phyloP scores from a whole-genome alignment of 1,140 invertebrate genomes.

The Gonatopus flavifemur region DNA sequence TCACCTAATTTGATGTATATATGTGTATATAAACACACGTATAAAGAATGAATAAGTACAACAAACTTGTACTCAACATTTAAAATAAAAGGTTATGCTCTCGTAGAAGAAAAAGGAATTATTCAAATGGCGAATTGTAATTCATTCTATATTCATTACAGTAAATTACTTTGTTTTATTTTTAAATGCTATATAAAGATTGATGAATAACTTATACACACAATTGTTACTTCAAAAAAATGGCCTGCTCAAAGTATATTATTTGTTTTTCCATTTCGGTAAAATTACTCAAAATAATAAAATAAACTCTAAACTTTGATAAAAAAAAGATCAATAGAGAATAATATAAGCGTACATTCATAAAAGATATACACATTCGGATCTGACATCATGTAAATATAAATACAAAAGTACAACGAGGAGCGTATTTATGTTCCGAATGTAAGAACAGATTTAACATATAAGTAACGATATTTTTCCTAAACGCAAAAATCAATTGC shows the following conservation, averaged over 20 bases:
- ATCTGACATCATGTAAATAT: constrained; percentile 9
- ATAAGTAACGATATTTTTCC: constrained; percentile 12
- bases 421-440: constrained; percentile 8
- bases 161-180: constrained; percentile 30
- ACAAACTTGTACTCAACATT: no score
- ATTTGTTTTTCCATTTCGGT: constrained; percentile 25
- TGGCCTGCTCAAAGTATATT: constrained; percentile 15
- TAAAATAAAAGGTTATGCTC: no score
- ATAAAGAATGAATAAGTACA: no score
- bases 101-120: no score
- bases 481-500: constrained; percentile 21
- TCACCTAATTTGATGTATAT: no score
- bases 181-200: constrained; percentile 21
- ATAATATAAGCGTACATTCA: constrained; percentile 16
- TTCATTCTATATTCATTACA: constrained; percentile 30
- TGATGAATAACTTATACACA: constrained; percentile 14
- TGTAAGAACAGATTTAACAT: constrained; percentile 9
- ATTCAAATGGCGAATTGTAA: no score
- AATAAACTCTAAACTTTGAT: constrained; percentile 51
- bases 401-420: constrained; percentile 25
- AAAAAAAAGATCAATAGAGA: constrained; percentile 36
- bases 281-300: constrained; percentile 41
- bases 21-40: no score
- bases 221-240: no score
- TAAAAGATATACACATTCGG: constrained; percentile 1